Base-by-base conservation (phyloP, 2,113 vertebrate species). In the Halichoeres trimaculatus region DNA sequence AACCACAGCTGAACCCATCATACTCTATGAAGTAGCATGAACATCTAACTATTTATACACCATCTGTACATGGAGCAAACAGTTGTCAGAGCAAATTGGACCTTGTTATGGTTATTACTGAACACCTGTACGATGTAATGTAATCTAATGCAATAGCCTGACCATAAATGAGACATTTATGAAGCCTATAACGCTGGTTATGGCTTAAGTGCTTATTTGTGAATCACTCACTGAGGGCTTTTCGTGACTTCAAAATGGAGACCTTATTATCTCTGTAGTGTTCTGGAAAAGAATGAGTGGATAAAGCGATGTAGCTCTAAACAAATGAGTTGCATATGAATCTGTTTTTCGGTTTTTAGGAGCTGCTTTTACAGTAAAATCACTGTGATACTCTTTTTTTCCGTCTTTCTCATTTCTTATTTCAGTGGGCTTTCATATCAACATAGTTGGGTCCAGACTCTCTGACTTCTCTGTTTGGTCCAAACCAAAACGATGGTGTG, bases 71-170 rank as follows among this genome's bases (percentile, higher is more conserved):
- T 13, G 1, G 8, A 48, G 35, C 38, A 19, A 78, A 56, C n/a
- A 40, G 35, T 0, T 70, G 64, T 60, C 36, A 2, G 22, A 78
- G 55, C 40, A 76, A 78, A 75, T 58, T 0, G 16, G 34, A 65
- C 30, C 51, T 77, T 81, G 61, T 84, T 65, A 75, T 20, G 16
- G 48, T 9, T 7, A 58, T 41, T 68, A 23, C 54, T 23, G 26
- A 72, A 80, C 76, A 81, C 63, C 63, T 79, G 68, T 65, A 70
- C 53, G 61, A 54, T 34, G 23, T 57, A 67, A 48, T 50, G 57
- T 30, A 67, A 85, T 57, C 45, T 38, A 58, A 16, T 43, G 20
- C 30, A 71, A 71, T 12, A 66, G 51, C 1, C 8, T 13, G 58
- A 43, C 30, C 67, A 72, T 52, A 62, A 72, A 64, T 58, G 41